Evolutionary conservation across 2,797 vertebrate genomes (phyloP), one percentile per base, ranked within the genome.

Genomic region (Gymnocypris eckloni): DNA sequence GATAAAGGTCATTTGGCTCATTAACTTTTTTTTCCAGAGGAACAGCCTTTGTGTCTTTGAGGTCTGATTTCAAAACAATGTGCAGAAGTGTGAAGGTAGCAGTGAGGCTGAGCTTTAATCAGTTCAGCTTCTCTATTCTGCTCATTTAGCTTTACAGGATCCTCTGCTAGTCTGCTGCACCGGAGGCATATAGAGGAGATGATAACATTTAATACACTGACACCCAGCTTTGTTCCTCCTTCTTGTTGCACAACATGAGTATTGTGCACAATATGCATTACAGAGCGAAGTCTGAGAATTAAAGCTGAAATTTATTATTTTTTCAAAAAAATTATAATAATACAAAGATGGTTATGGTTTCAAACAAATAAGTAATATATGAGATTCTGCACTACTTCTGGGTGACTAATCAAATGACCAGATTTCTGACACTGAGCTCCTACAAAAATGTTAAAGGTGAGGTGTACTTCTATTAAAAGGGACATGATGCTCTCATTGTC

Each of bases 131-230:
- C 67, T 71, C 88, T 20, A 84, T 79, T 86, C 41, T 89, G 59
- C 73, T 85, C 66, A 41, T 45, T 22, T 93, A 90, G 86, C 89
- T 93, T 93, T 92, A 91, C 89, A 92, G 73, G 91, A 85, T 92
- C 72, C 90, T 84, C 91, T 90, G 85, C 90, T 91, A 92, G 92
- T 92, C 93, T 92, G 45, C 64, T 50, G 75, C 87, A 90, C 92
- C 92, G 91, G 83, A 90, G 82, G 52, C 69, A 92, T 92, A 95
- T 92, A 92, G 89, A 91, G 86, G 91, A 89, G 71, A 85, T 91
- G 88, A 92, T 89, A 92, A 87, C 80, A 86, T 91, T 91, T 90
- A 59, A 50, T 81, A 33, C 73, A 89, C 69, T 88, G 92, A 91
- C 88, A 90, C 28, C 90, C 89, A 89, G 73, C 52, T 76, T 86